Evolutionary conservation across 1,140 invertebrate genomes (phyloP), one percentile per base, ranked within the genome.

Genomic region (Stegodyphus dumicola): DNA sequence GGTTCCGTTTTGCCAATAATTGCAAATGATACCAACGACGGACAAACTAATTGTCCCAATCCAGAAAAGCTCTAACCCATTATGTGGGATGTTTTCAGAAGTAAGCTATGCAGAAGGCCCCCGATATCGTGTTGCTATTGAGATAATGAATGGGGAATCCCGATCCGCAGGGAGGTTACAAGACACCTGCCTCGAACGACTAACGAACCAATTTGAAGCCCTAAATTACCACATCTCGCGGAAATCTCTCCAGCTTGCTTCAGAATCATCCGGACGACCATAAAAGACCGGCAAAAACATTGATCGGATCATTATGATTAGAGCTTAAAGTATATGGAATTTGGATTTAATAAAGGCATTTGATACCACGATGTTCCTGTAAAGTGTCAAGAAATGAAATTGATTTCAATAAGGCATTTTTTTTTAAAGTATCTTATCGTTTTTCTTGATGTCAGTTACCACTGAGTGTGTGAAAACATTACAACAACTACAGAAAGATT

Each of bases 191-290:
- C 7, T 52, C n/a, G 64, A n/a, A 75, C 70, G 33, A 49, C 80
- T 83, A 83, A 83, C 80, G 80, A 83, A 83, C 80, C 80, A 75
- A 83, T 83, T 83, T 83, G 80, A 75, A 75, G 80, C 70, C 71
- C 73, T 52, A 80, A 80, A 80, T 80, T 73, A 80, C 78, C 69
- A 60, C 78, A 80, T 71, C 67, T 70, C 52, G 67, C 0, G 33
- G 13, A 71, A 49, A 71, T 49, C 69, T 52, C 15, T 53, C 53
- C 53, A 51, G 78, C 77, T 66, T n/a, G 9, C 17, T 18, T 51
- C 17, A 4, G 33, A 33, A 33, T 33, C 33, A 33, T 33, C 33
- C 66, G 7, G 33, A 13, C 48, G 33, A 33, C 33, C 33, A 33
- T 33, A 33, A 33, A 33, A 3, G 33, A 33, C 33, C 33, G 33